Evolutionary conservation across 2,888 invertebrate species (phyloP), one percentile per base, ranked within the genome.

Genomic region (Deroplatys truncata): DNA sequence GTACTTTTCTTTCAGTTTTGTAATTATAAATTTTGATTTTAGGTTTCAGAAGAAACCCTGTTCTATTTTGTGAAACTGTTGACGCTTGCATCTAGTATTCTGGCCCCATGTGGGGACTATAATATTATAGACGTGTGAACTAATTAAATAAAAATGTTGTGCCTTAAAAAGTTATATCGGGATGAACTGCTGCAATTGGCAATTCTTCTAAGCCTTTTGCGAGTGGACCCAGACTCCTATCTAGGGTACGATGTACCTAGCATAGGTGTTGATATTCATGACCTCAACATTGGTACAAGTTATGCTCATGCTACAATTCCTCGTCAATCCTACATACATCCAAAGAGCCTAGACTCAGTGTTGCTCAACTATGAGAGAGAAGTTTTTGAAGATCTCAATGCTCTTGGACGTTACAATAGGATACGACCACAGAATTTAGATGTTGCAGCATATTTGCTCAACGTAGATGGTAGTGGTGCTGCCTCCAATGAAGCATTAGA

Each of bases 121-220:
- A 82, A n/a, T 29, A 83, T 82, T 87, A 16, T n/a, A 72, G 20
- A 16, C 7, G 2, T 20, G 16, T 20, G 56, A 72, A 72, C 56
- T 72, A 83, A 87, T 2, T n/a, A 82, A 87, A 20, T 88, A 89
- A 93, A 92, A 92, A 98, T 98, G 97, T 95, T 97, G 94, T 96
- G 96, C 92, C 94, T 97, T 92, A 98, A 98, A 94, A 98, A 98
- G 93, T 94, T 97, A 86, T 97, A 97, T 92, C 96, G 97, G 88
- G 97, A 97, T 93, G 97, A 98, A 94, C 94, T 98, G 92, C 93
- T 98, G 91, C 96, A 98, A 93, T 94, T 98, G 92, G 97, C 98
- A 91, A 93, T 98, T 93, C 95, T 98, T 91, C 94, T 98, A 92
- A 96, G 98, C 93, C 94, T 98, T 91, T 93, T 98, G 89, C 95